Conservation (phyloP, 2,797 vertebrate species). For the Chelon auratus region DNA sequence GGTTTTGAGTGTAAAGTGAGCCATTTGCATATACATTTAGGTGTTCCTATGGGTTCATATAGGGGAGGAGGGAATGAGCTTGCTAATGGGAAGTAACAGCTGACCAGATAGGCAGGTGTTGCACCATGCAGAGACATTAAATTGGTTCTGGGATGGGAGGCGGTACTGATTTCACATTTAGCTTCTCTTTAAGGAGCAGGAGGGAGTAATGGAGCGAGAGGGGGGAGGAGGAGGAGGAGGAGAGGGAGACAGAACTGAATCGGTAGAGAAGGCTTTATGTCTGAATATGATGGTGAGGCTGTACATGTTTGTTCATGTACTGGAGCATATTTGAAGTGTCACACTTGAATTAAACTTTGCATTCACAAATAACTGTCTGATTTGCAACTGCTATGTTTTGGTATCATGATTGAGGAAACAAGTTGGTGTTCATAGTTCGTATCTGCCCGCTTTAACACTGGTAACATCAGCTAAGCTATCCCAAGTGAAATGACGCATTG, state of each 20-base stretch:
- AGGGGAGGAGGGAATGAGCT: constrained; percentile 22
- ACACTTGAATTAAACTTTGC: too few species aligned
- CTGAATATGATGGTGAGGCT: neutral
- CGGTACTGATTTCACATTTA: constrained; percentile 45
- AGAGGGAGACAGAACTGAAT: neutral
- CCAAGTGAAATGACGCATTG: too few species aligned
- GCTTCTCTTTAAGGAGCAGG: constrained; percentile 42
- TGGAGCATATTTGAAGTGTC: too few species aligned
- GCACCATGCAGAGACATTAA: constrained; percentile 71
- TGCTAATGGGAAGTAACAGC: constrained; percentile 54
- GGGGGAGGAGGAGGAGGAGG: constrained; percentile 19
- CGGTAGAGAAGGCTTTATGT: neutral
- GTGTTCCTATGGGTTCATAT: constrained; percentile 13
- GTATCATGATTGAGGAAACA: too few species aligned
- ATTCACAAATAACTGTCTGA: too few species aligned
- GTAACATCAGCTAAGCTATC: too few species aligned
- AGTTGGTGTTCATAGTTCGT: too few species aligned
- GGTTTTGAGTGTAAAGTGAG: constrained; percentile 18
- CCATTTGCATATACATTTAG: constrained; percentile 52
- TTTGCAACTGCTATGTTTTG: too few species aligned
- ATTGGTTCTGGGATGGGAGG: constrained; percentile 69
- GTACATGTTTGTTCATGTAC: too few species aligned
- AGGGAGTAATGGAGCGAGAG: constrained; percentile 28
- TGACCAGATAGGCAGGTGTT: constrained; percentile 59
- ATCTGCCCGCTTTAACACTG: too few species aligned